Conservation (phyloP, 2,888 invertebrate species). For the Drosophila conformis region DNA sequence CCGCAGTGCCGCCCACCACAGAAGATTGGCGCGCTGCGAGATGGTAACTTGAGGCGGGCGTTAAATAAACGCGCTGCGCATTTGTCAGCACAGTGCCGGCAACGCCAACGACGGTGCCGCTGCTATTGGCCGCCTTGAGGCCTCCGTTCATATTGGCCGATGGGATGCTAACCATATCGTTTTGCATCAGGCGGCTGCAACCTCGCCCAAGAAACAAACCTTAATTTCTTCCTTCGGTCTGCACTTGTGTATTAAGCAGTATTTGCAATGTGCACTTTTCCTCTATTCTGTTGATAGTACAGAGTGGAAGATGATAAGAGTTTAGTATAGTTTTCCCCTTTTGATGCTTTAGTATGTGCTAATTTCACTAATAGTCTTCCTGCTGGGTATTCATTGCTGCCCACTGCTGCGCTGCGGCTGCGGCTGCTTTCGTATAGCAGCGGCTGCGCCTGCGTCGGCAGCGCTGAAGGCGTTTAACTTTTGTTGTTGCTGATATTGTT, state of each 20-base stretch:
- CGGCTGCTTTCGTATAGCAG: slow-evolving; percentile 24
- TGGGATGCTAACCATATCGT: slow-evolving; percentile 84
- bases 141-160: slow-evolving; percentile 80
- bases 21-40: slow-evolving; percentile 52
- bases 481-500: slow-evolving; percentile 4
- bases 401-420: slow-evolving; percentile 42
- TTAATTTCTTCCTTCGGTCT: background rate
- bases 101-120: slow-evolving; percentile 52
- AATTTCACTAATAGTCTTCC: slow-evolving; percentile 21
- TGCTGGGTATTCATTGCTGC: slow-evolving; percentile 44
- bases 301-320: background rate
- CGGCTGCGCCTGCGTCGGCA: slow-evolving; percentile 22
- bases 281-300: background rate
- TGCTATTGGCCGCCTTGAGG: slow-evolving; percentile 60
- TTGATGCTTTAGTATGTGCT: slow-evolving; percentile 1
- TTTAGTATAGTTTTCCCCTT: background rate
- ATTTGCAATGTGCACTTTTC: background rate
- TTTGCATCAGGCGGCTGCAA: slow-evolving; percentile 76
- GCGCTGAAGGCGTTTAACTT: slow-evolving; percentile 7
- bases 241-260: background rate
- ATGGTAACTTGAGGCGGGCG: slow-evolving; percentile 53
- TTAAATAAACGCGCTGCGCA: slow-evolving; percentile 58
- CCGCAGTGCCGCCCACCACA: slow-evolving; percentile 39
- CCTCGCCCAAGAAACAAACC: background rate
- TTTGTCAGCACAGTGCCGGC: slow-evolving; percentile 62